A percentile compares a stretch with the other conserved stretches of the same genome.
Evolutionary conservation across 2,113 vertebrate genomes (phyloP).

Genomic region (Clarias gariepinus): DNA sequence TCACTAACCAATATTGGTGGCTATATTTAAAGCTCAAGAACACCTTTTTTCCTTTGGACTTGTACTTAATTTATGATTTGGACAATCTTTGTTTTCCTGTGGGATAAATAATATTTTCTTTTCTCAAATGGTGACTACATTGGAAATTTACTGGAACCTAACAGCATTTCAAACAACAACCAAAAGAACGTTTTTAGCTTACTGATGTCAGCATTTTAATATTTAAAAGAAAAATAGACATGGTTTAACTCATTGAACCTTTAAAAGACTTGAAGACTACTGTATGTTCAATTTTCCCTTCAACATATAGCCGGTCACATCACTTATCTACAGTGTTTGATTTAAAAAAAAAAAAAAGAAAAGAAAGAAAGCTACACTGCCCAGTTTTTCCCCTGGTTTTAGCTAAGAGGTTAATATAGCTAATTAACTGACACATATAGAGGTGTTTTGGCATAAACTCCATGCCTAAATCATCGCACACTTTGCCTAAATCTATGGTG

Average conservation of each 20-base stretch:
- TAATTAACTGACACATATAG: neutral
- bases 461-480: neutral
- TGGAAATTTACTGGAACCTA: constrained; percentile 14
- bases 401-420: neutral
- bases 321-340: neutral
- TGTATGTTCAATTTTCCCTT: neutral
- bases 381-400: neutral
- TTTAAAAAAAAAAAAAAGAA: neutral
- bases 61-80: constrained; percentile 16
- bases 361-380: neutral
- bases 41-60: neutral
- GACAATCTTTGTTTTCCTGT: neutral
- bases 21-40: constrained; percentile 20
- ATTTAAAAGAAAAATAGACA: neutral
- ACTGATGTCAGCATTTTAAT: neutral
- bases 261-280: neutral
- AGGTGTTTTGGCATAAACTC: constrained; percentile 3
- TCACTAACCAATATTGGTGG: constrained; percentile 29
- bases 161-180: constrained; percentile 8
- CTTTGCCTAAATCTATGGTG: neutral
- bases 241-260: neutral
- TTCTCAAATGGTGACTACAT: neutral
- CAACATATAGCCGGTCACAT: neutral
- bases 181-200: neutral
- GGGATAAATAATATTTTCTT: constrained; percentile 21